Base-by-base conservation (phyloP, 2,888 invertebrate species). In the Lacanobia oleracea region DNA sequence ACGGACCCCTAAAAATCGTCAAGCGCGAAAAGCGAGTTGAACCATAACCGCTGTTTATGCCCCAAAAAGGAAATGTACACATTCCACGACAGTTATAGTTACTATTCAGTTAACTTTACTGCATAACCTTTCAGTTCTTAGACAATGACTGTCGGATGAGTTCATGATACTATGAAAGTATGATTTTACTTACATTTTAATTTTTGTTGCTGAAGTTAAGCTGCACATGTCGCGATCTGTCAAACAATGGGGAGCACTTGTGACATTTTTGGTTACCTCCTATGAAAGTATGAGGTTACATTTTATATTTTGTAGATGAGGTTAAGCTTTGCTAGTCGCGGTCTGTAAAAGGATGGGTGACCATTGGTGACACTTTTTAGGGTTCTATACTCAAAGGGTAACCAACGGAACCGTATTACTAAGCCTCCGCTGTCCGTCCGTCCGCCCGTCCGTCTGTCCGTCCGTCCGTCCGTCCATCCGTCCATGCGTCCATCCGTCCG, bases 1-100 rank as follows among this genome's bases (percentile, higher is more conserved):
- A 61, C 63, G 73, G 79, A 78, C 9, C 81, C 63, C 83, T 76
- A 73, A 79, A 76, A 75, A 56, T 71, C 69, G 40, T 69, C 40
- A 72, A 76, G 62, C 76, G 70, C 60, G 68, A 78, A 75, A 76
- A 69, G 37, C 66, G 54, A 77, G 69, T 51, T 85, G 81, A 81
- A 79, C 86, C 74, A 48, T 81, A 74, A 75, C 79, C 27, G 57
- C 37, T 72, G 54, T n/a, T 40, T 18, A 67, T 50, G 59, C 59
- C 77, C 53, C 8, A 60, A 83, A 85, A 81, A 60, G 84, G 84
- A 37, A 70, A 81, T 56, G 63, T 14, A 45, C 21, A 57, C 77
- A 75, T 83, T 71, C 60, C 45, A 60, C 9, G 3, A 64, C 18
- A 40, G 56, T 76, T 76, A 63, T n/a, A 62, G 7, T 63, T 33